Evolutionary conservation across 2,888 invertebrate genomes (phyloP).

Genomic region (Drosophila suboccidentalis): DNA sequence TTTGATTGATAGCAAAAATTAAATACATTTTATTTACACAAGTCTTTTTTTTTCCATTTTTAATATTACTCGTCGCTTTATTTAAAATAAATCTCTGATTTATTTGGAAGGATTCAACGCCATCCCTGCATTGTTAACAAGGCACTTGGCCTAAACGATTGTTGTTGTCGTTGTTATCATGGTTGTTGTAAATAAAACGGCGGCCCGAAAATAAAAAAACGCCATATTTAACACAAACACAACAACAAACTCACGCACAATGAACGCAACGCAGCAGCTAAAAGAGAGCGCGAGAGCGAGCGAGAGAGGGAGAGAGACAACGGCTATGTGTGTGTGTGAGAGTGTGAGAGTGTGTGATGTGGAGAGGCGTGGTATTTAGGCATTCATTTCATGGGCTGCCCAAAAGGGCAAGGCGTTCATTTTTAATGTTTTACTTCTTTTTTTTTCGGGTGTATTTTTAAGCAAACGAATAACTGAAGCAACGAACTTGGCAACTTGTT

Average conservation of each 20-base stretch:
- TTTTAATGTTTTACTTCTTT: slow-evolving; percentile 27
- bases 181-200: slow-evolving; percentile 8
- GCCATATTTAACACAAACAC: slow-evolving; percentile 69
- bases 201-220: slow-evolving; percentile 43
- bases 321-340: slow-evolving; percentile 29
- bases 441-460: background rate
- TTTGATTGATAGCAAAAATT: too few species aligned
- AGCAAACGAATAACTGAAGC: slow-evolving; percentile 62
- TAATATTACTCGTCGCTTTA: background rate
- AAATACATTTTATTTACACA: too few species aligned
- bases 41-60: too few species aligned
- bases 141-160: slow-evolving; percentile 14
- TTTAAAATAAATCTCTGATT: background rate
- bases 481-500: slow-evolving; percentile 50
- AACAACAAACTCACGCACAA: slow-evolving; percentile 30
- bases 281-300: slow-evolving; percentile 28
- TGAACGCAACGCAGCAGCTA: slow-evolving; percentile 11
- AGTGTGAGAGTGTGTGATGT: slow-evolving; percentile 28
- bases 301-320: slow-evolving; percentile 36
- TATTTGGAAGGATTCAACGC: background rate
- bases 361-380: slow-evolving; percentile 74
- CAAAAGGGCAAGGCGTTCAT: slow-evolving; percentile 75
- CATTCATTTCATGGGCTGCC: slow-evolving; percentile 71
- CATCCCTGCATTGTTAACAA: slow-evolving; percentile 20
- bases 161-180: slow-evolving; percentile 5